Percentiles rank a stretch among this genome's conserved stretches.
Conservation (phyloP, 1,140 invertebrate species). For the Pissodes strobi region DNA sequence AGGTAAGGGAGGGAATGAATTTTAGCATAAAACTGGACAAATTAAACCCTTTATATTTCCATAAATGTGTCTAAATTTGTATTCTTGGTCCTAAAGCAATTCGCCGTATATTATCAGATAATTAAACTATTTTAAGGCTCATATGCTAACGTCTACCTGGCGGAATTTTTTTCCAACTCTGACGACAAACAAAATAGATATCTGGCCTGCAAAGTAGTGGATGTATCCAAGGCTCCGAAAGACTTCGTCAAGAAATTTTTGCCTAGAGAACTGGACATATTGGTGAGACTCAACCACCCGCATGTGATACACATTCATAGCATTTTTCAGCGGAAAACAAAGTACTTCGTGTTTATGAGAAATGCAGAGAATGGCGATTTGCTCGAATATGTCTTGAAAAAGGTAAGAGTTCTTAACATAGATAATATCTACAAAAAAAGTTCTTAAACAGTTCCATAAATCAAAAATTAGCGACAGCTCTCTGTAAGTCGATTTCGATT, state of each 20-base stretch:
- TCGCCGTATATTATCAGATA: background rate
- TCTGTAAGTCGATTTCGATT: too few species aligned
- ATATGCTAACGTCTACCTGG: conserved; percentile 68
- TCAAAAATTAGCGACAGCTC: too few species aligned
- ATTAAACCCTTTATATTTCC: too few species aligned
- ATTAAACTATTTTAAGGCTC: conserved; percentile 46
- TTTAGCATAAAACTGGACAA: too few species aligned
- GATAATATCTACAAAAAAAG: too few species aligned
- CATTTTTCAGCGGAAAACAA: conserved; percentile 66
- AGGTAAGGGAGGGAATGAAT: conserved; percentile 52
- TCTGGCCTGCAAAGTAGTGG: conserved; percentile 76
- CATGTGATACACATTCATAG: conserved; percentile 72
- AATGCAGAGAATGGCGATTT: conserved; percentile 72
- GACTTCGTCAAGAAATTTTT: conserved; percentile 77
- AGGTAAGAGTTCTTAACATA: too few species aligned
- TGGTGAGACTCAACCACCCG: conserved; percentile 72
- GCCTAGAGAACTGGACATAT: conserved; percentile 72
- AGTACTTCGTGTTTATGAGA: conserved; percentile 72
- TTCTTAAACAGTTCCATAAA: too few species aligned
- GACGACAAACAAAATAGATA: conserved; percentile 50
- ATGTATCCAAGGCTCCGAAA: conserved; percentile 68
- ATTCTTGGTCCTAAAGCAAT: background rate
- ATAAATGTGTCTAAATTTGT: background rate
- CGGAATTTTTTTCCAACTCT: conserved; percentile 58
- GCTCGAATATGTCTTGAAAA: conserved; percentile 65